Evolutionary conservation across 2,797 vertebrate genomes (phyloP), one percentile per base, ranked within the genome.

Genomic region (Cirrhinus molitorella): DNA sequence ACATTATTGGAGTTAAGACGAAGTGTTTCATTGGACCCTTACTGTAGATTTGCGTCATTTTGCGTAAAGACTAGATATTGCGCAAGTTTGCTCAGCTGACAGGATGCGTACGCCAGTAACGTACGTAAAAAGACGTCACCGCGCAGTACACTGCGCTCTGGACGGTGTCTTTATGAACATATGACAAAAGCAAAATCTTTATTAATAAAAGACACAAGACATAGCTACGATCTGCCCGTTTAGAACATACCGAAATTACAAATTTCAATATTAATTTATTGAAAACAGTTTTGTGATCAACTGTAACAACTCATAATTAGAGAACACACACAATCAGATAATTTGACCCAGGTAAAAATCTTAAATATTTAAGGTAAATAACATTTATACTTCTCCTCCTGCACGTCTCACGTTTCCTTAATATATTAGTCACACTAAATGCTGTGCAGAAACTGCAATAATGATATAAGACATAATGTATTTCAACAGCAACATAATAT

Each of bases 171-270:
- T n/a, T 9, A 37, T 61, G 23, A 21, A 47, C 17, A 72, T 11
- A 71, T 16, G 25, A 63, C 12, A 88, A 81, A 59, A 61, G 34
- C 25, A 79, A 85, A 59, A 51, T 49, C 31, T 57, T 87, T 71
- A 87, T 85, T 86, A 74, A 75, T 88, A 76, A 87, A 84, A 88
- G 67, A 93, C 86, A 91, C 85, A 91, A 84, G 89, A 70, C 74
- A 91, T 51, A 76, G n/a, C 91, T 84, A 89, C 80, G 88, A 91
- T 87, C 85, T 74, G 87, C 73, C 37, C 89, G 53, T 90, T 92
- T 88, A 91, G 90, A 93, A 91, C 92, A 92, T 93, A 92, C 88
- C 92, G 89, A 90, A 72, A 73, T 2, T 11, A 88, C 23, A 78
- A 0, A 16, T 25, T 91, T 85, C 88, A 78, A 28, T 49, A 63